phyloP scores from a whole-genome alignment of 2,888 invertebrate genomes.

The Thymelicus lineola region DNA sequence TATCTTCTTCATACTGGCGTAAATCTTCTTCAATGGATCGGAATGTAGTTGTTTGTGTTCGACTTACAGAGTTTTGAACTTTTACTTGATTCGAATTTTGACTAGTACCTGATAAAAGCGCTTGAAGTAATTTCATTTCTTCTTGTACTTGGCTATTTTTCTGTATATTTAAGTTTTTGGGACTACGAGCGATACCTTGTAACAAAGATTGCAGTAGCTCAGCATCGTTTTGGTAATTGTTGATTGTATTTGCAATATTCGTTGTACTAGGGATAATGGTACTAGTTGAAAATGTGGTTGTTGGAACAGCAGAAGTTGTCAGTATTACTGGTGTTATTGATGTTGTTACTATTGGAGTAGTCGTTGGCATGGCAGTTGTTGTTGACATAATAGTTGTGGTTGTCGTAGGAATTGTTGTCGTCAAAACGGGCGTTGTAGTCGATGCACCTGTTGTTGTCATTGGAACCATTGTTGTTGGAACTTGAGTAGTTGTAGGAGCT shows the following conservation, averaged over 20 bases:
- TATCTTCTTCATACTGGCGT: slow-evolving; percentile 77
- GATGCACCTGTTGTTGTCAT: slow-evolving; percentile 49
- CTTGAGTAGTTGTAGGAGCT: slow-evolving; percentile 42
- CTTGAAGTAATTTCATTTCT: slow-evolving; percentile 65
- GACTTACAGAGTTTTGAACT: slow-evolving; percentile 50
- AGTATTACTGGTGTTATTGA: slow-evolving; percentile 47
- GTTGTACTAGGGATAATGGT: slow-evolving; percentile 51
- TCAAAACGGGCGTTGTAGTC: slow-evolving; percentile 48
- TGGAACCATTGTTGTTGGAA: slow-evolving; percentile 45
- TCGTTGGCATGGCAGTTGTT: slow-evolving; percentile 37
- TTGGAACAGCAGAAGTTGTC: slow-evolving; percentile 39
- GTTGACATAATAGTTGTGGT: slow-evolving; percentile 15
- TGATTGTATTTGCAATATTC: slow-evolving; percentile 59
- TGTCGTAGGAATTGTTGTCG: slow-evolving; percentile 44
- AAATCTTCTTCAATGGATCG: slow-evolving; percentile 77
- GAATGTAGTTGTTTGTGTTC: slow-evolving; percentile 60
- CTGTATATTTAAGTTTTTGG: slow-evolving; percentile 64
- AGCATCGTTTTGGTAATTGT: slow-evolving; percentile 63
- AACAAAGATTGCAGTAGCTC: slow-evolving; percentile 58
- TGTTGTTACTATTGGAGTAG: slow-evolving; percentile 41
- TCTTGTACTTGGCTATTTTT: slow-evolving; percentile 53
- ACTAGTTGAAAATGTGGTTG: slow-evolving; percentile 21
- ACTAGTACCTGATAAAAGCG: slow-evolving; percentile 61
- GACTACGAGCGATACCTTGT: slow-evolving; percentile 68
- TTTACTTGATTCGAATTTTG: slow-evolving; percentile 54